Conservation (phyloP, 23 tunicate species). For the Clavelina lepadiformis region DNA sequence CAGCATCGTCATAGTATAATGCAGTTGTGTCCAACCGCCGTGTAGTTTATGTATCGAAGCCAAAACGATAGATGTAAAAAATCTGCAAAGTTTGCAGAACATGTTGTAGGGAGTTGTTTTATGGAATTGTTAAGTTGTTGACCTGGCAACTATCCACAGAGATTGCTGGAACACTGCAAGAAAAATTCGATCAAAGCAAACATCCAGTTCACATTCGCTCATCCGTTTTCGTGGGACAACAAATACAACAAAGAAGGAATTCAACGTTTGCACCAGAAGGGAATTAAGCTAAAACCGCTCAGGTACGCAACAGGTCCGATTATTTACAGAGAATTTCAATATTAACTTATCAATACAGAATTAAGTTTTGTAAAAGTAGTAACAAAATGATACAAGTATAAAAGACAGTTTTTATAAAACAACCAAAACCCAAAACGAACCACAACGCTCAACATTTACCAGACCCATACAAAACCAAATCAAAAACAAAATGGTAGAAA, state of each 20-base stretch:
- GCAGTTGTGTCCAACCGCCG: no score
- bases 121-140: no score
- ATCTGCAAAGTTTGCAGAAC: no score
- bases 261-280: slow-evolving; percentile 33
- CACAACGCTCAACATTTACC: not conserved
- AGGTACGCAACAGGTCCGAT: no score
- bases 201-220: slow-evolving; percentile 41
- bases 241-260: slow-evolving; percentile 90
- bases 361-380: not conserved
- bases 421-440: not conserved
- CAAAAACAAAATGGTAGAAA: no score
- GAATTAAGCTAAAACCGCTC: slow-evolving; percentile 58
- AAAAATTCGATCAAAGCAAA: slow-evolving; percentile 45
- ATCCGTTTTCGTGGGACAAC: slow-evolving; percentile 82
- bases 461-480: no score
- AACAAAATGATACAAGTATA: not conserved
- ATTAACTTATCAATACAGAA: no score
- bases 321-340: no score
- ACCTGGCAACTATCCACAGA: slow-evolving; percentile 30
- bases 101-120: no score
- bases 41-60: no score
- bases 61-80: no score
- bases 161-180: slow-evolving; percentile 64
- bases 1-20: no score
- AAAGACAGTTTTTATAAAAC: not conserved